Percentiles rank a stretch among this genome's conserved stretches.
phyloP scores from a whole-genome alignment of 1,140 invertebrate genomes.

The Drosophila lini region DNA sequence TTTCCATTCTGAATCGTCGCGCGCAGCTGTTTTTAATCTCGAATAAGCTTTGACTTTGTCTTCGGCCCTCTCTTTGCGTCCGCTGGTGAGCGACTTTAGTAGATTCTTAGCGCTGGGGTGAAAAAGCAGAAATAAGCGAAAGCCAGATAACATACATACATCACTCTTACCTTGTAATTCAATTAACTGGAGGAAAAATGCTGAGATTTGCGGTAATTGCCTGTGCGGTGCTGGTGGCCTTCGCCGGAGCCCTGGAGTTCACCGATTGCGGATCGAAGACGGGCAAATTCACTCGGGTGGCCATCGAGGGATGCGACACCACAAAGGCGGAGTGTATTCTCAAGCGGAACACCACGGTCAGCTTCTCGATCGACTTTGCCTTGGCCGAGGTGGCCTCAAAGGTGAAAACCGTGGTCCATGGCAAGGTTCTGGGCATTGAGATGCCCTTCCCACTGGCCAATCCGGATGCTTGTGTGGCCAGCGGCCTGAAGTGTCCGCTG shows the following conservation, averaged over 20 bases:
- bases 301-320: constrained; percentile 86
- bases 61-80: constrained; percentile 7
- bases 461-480: constrained; percentile 88
- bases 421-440: constrained; percentile 88
- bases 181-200: constrained; percentile 65
- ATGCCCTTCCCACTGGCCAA: constrained; percentile 89
- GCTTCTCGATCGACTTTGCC: constrained; percentile 87
- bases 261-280: constrained; percentile 86
- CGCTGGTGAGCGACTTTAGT: constrained; percentile 44
- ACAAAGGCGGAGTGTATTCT: constrained; percentile 86
- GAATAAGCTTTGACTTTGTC: constrained; percentile 35
- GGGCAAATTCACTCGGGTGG: constrained; percentile 86
- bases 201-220: constrained; percentile 57
- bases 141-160: constrained; percentile 1
- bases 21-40: constrained; percentile 60
- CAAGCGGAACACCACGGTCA: constrained; percentile 86
- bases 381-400: constrained; percentile 63
- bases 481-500: constrained; percentile 89
- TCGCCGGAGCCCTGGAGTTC: constrained; percentile 46
- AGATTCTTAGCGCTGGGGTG: constrained; percentile 59
- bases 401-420: constrained; percentile 88
- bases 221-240: constrained; percentile 50
- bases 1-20: constrained; percentile 26
- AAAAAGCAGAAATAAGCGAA: constrained; percentile 24
- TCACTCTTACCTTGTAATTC: constrained; percentile 60